These are phyloP conservation scores for Thelaira solivaga DNA, from an alignment of 2,888 invertebrate species.

Conservation along the genomic window DNA sequence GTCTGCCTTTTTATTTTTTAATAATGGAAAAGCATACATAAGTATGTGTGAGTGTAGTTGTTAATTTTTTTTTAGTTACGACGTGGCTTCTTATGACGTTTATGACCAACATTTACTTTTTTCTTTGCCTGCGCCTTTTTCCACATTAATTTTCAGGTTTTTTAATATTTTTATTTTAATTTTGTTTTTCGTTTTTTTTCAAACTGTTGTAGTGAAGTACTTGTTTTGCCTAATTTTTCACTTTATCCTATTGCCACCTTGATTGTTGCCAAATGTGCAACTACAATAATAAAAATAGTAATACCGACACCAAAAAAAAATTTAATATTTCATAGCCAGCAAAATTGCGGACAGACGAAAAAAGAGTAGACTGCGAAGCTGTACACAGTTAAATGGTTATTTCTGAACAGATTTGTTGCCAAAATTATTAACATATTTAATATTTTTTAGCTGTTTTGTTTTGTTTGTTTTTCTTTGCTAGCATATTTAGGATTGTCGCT, in stretches of 20 bases:
- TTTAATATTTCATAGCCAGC: too few species aligned
- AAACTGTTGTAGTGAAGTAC: slow-evolving; percentile 8
- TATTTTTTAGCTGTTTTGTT: slow-evolving; percentile 6
- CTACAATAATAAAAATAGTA: slow-evolving; percentile 11
- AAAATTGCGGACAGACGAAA: not conserved
- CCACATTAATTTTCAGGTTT: too few species aligned
- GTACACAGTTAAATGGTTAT: too few species aligned
- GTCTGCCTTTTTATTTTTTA: slow-evolving; percentile 1
- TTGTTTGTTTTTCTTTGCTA: slow-evolving; percentile 20
- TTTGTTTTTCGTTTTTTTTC: not conserved
- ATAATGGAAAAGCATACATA: not conserved
- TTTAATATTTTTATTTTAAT: slow-evolving; percentile 1
- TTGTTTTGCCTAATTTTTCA: slow-evolving; percentile 60
- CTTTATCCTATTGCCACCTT: slow-evolving; percentile 57
- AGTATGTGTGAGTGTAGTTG: slow-evolving; percentile 33
- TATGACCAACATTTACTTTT: slow-evolving; percentile 41
- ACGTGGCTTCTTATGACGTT: slow-evolving; percentile 53
- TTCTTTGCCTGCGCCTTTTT: slow-evolving; percentile 1
- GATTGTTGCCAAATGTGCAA: slow-evolving; percentile 56
- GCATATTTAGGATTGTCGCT: slow-evolving; percentile 19
- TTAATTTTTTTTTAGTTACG: slow-evolving; percentile 42
- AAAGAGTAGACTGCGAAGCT: too few species aligned
- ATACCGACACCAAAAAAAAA: slow-evolving; percentile 7
- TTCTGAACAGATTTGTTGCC: slow-evolving; percentile 45
- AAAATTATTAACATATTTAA: slow-evolving; percentile 63